These are phyloP conservation scores for Ctenodactylus gundi DNA, from an alignment of 2,113 vertebrate genomes.

Conservation along the genomic window DNA sequence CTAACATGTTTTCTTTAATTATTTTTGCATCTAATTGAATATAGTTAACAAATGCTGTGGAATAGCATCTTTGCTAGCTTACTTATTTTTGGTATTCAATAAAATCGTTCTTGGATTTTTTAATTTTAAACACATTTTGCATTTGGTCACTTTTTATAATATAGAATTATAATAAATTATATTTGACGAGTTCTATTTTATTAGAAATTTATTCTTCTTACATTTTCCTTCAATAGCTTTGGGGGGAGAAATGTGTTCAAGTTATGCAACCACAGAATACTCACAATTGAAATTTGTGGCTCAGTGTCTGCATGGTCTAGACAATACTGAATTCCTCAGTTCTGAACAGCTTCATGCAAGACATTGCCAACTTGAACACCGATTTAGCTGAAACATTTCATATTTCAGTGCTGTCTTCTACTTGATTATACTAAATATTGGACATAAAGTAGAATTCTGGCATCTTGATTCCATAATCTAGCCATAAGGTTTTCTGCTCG, in stretches of 20 bases:
- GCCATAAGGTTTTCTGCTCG: conserved; percentile 43
- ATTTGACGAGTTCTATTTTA: conserved; percentile 10
- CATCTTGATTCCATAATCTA: conserved; percentile 52
- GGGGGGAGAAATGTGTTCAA: conserved; percentile 49
- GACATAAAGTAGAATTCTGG: conserved; percentile 38
- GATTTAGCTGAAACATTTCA: conserved; percentile 71
- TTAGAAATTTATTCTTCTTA: conserved; percentile 25
- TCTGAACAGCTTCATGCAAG: conserved; percentile 42
- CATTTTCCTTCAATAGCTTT: conserved; percentile 56
- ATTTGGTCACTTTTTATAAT: background rate
- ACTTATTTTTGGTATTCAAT: background rate
- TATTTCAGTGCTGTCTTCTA: conserved; percentile 68
- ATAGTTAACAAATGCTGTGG: background rate
- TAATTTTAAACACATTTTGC: background rate
- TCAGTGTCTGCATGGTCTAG: conserved; percentile 71
- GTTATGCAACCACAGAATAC: conserved; percentile 61
- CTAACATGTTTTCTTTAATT: background rate
- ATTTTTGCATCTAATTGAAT: background rate
- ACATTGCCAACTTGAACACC: conserved; percentile 64
- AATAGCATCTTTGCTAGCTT: background rate
- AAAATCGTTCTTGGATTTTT: background rate
- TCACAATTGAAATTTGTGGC: conserved; percentile 60
- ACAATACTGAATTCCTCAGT: conserved; percentile 72
- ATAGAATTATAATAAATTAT: conserved; percentile 4
- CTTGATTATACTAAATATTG: conserved; percentile 58